Evolutionary conservation across 2,888 invertebrate genomes (phyloP).

Genomic region (Tiliacea citrago): DNA sequence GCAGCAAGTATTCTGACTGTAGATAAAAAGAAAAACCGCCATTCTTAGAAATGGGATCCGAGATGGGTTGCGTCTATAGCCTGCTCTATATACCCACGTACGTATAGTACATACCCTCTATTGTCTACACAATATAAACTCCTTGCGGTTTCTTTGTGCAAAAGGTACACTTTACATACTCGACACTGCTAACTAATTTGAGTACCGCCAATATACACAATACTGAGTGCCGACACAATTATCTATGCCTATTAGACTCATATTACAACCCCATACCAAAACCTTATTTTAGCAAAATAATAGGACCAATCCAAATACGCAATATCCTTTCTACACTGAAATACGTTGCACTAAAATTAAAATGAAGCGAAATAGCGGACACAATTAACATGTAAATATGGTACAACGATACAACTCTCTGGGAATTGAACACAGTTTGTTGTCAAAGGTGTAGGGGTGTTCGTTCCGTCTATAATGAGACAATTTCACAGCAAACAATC

Average conservation of each 20-base stretch:
- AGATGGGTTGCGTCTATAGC: conserved; percentile 62
- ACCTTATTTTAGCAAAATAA: conserved; percentile 31
- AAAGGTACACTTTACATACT: conserved; percentile 34
- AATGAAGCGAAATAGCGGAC: conserved; percentile 41
- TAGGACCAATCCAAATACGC: conserved; percentile 13
- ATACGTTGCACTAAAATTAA: conserved; percentile 51
- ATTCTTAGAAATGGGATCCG: conserved; percentile 68
- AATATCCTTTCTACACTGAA: conserved; percentile 24
- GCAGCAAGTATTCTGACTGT: conserved; percentile 62
- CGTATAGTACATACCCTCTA: conserved; percentile 21
- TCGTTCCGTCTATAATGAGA: conserved; percentile 43
- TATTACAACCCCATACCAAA: conserved; percentile 22
- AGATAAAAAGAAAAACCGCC: conserved; percentile 69
- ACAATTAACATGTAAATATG: conserved; percentile 52
- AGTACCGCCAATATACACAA: conserved; percentile 29
- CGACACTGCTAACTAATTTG: conserved; percentile 48
- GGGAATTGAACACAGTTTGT: conserved; percentile 54
- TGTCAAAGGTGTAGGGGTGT: conserved; percentile 44
- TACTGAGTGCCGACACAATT: conserved; percentile 25
- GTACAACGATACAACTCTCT: conserved; percentile 32
- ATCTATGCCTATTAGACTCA: conserved; percentile 17
- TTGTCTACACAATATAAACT: conserved; percentile 60
- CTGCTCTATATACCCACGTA: conserved; percentile 38
- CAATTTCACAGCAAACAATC: conserved; percentile 48
- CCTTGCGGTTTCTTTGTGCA: conserved; percentile 55